A percentile compares a stretch with the other conserved stretches of the same genome.
Evolutionary conservation across 2,113 vertebrate species (phyloP).

Genomic region (Ictalurus punctatus): DNA sequence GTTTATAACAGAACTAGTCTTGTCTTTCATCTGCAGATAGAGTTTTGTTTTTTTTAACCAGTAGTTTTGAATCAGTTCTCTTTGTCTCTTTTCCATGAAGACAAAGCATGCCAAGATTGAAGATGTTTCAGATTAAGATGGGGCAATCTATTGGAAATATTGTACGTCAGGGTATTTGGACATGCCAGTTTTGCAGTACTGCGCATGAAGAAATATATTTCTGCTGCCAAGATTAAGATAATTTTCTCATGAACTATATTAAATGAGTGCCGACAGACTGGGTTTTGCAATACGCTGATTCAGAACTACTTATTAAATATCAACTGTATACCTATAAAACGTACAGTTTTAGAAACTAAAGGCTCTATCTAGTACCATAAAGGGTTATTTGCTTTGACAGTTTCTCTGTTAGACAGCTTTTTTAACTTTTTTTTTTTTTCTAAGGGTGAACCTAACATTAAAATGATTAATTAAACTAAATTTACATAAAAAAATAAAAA

Average conservation of each 20-base stretch:
- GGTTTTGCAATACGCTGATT: background rate
- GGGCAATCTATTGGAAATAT: slow-evolving; percentile 1
- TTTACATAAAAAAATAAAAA: background rate
- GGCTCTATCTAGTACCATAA: background rate
- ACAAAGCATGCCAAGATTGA: background rate
- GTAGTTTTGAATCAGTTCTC: background rate
- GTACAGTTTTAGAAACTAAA: background rate
- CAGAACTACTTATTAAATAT: background rate
- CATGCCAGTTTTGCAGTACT: background rate
- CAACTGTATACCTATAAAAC: background rate
- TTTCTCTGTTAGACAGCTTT: background rate
- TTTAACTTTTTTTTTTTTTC: background rate
- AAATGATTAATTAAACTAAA: background rate
- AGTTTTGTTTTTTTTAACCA: background rate
- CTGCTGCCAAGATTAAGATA: background rate
- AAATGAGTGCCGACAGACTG: slow-evolving; percentile 5
- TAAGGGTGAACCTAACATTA: background rate
- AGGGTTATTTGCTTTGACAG: background rate
- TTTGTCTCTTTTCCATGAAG: background rate
- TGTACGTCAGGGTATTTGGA: slow-evolving; percentile 4
- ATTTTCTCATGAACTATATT: background rate
- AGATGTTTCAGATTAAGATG: slow-evolving; percentile 19
- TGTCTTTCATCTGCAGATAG: background rate
- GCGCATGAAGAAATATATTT: background rate
- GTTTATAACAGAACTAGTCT: slow-evolving; percentile 22